Conservation (phyloP, 2,797 vertebrate species). For the Smutsia gigantea region DNA sequence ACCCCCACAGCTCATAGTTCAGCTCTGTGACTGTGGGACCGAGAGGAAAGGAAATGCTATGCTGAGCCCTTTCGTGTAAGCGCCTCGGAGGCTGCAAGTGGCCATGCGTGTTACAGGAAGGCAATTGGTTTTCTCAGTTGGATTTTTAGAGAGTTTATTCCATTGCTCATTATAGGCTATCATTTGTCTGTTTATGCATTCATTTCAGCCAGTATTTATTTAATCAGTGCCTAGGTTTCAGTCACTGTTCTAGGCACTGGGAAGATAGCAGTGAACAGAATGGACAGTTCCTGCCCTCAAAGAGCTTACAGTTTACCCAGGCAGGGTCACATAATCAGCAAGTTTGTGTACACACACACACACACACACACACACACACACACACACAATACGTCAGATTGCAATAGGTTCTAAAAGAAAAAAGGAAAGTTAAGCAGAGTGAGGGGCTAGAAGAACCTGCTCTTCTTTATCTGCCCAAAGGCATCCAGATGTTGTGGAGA, state of each 20-base stretch:
- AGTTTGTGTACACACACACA: not conserved
- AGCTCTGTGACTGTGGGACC: not conserved
- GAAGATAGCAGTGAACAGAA: not conserved
- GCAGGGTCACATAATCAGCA: not conserved
- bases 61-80: not conserved
- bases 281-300: not conserved
- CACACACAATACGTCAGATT: not conserved
- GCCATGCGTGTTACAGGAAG: not conserved
- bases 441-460: not conserved
- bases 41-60: constrained; percentile 6
- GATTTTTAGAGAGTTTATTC: not conserved
- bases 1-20: not conserved
- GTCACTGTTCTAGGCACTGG: not conserved
- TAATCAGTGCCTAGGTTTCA: not conserved
- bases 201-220: not conserved
- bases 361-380: not conserved
- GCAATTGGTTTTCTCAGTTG: not conserved
- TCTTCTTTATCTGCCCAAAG: not conserved
- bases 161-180: not conserved
- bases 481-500: not conserved
- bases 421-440: not conserved
- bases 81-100: not conserved
- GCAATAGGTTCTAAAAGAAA: not conserved
- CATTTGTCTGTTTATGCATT: not conserved
- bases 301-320: not conserved